Evolutionary conservation across 2,113 vertebrate genomes (phyloP).

Genomic region (Orientallactaga bullata): DNA sequence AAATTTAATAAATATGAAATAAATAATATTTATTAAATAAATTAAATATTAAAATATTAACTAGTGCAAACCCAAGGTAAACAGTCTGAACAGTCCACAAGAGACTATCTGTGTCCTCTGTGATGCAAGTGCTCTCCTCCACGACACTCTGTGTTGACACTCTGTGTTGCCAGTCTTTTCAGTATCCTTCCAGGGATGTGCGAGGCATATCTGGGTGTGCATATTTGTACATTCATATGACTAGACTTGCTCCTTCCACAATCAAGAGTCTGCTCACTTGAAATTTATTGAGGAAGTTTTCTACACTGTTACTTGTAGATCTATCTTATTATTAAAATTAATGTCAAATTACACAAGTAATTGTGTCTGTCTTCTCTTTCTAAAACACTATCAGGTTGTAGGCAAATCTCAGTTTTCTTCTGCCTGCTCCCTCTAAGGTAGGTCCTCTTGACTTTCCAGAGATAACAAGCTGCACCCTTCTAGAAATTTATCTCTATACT

Average conservation of each 20-base stretch:
- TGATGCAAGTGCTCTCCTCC: not conserved
- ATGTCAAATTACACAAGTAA: constrained; percentile 16
- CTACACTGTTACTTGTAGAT: constrained; percentile 21
- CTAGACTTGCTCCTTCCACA: not conserved
- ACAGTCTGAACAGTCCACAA: not conserved
- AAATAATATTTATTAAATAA: too few species aligned
- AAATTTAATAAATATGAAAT: too few species aligned
- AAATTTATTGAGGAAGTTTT: constrained; percentile 48
- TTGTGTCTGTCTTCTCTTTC: not conserved
- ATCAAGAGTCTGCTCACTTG: constrained; percentile 21
- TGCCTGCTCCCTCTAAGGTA: not conserved
- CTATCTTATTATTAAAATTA: constrained; percentile 25
- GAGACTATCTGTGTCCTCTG: not conserved
- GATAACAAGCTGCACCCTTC: constrained; percentile 26
- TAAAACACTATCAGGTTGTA: not conserved
- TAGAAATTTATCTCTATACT: constrained; percentile 44
- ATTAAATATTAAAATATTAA: not conserved
- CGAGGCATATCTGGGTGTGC: not conserved
- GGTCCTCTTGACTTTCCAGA: not conserved
- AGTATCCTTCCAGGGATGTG: not conserved
- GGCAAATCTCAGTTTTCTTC: constrained; percentile 24
- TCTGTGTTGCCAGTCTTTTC: not conserved
- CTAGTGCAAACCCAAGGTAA: not conserved
- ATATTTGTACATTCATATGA: not conserved
- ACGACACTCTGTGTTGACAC: too few species aligned